Conservation (phyloP, 2,113 vertebrate species). For the Apteryx mantelli region DNA sequence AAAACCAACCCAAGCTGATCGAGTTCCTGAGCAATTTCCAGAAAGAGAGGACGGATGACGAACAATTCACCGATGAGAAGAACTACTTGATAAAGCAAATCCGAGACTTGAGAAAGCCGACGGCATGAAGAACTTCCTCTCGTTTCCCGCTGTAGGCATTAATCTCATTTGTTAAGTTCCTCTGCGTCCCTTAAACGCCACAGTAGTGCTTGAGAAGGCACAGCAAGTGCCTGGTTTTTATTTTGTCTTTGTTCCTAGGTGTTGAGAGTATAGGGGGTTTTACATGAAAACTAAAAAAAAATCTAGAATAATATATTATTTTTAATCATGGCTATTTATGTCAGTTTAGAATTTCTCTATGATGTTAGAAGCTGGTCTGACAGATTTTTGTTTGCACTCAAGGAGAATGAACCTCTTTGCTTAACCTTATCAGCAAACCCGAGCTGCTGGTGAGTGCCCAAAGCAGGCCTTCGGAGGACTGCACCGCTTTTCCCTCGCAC, state of each 20-base stretch:
- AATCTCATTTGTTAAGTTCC: constrained; percentile 15
- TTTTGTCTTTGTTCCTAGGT: constrained; percentile 72
- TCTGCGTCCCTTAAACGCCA: constrained; percentile 58
- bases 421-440: not conserved
- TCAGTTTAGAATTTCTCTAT: constrained; percentile 56
- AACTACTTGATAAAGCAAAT: constrained; percentile 99
- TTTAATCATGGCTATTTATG: constrained; percentile 75
- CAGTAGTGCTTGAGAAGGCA: constrained; percentile 59
- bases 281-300: constrained; percentile 67
- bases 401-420: constrained; percentile 30
- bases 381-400: not conserved
- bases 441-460: not conserved
- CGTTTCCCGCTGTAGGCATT: not conserved
- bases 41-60: constrained; percentile 92
- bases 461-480: not conserved
- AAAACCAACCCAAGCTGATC: constrained; percentile 96
- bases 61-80: constrained; percentile 97
- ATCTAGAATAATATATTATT: constrained; percentile 76
- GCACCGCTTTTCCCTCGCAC: not conserved
- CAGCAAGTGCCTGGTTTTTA: constrained; percentile 63
- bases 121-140: constrained; percentile 71
- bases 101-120: constrained; percentile 91
- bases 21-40: constrained; percentile 98
- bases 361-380: constrained; percentile 14
- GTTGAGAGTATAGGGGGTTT: constrained; percentile 59